Percentiles rank a stretch among this genome's conserved stretches.
Evolutionary conservation across 2,113 vertebrate species (phyloP).

Genomic region (Oryzias celebensis): DNA sequence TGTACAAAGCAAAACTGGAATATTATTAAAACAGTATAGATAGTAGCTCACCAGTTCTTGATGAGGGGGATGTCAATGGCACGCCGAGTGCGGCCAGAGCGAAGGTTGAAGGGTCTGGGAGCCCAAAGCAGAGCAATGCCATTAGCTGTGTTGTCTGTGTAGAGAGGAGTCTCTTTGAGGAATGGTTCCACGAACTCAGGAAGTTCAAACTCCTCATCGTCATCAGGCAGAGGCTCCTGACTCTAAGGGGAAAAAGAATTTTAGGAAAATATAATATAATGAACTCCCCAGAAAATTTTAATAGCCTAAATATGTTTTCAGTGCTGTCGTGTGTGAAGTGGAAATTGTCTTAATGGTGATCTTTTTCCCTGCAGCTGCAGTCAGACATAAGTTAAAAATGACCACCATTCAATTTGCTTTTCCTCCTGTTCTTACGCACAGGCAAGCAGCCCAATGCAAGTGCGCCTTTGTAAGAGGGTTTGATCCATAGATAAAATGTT

Average conservation of each 20-base stretch:
- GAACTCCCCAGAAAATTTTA: neutral
- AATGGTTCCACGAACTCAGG: constrained; percentile 96
- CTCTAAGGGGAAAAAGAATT: constrained; percentile 74
- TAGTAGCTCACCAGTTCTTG: constrained; percentile 89
- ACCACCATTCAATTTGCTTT: constrained; percentile 53
- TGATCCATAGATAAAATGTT: neutral
- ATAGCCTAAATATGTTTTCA: too few species aligned
- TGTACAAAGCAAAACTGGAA: too few species aligned
- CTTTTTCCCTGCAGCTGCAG: constrained; percentile 48
- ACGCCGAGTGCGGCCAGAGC: constrained; percentile 93
- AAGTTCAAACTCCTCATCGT: constrained; percentile 98
- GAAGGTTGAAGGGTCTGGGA: constrained; percentile 93
- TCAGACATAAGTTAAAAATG: constrained; percentile 4
- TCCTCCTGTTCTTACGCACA: constrained; percentile 64
- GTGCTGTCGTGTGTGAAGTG: too few species aligned
- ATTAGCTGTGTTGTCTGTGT: constrained; percentile 96
- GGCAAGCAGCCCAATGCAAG: constrained; percentile 62
- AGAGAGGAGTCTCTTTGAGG: constrained; percentile 95
- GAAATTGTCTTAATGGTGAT: constrained; percentile 35
- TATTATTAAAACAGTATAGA: neutral
- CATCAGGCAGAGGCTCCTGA: constrained; percentile 95
- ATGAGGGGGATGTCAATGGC: constrained; percentile 96
- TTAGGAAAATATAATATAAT: neutral
- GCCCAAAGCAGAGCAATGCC: constrained; percentile 98
- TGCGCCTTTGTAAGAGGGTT: constrained; percentile 64